Base-by-base conservation (phyloP, 92 coral and sea anemone genomes). In the Parazoanthus swiftii region DNA sequence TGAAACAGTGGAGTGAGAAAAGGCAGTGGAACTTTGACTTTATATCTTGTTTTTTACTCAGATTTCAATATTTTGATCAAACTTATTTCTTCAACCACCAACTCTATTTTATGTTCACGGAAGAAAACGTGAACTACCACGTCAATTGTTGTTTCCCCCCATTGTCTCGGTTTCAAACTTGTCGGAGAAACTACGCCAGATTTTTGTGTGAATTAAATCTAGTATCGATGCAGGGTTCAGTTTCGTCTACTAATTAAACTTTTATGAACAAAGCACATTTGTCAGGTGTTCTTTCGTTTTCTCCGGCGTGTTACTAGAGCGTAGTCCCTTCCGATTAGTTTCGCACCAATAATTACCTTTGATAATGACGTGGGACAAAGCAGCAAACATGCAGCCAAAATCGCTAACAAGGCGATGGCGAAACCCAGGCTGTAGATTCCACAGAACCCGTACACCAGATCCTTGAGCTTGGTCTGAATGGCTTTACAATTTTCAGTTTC, bases 391-490 rank as follows among this genome's bases (percentile, higher is more conserved):
- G 91, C 97, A 88, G 93, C 86, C 59, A 97, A 86, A 37, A 93
- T 90, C 16, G 97, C 99, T 63, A 95, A 81, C 76, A 95, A 85
- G 56, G 98, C 91, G 67, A 93, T 77, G 42, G 91, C 90, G 68
- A 95, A 76, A 16, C 98, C 94, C 8, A 94, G 94, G 35, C 93
- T 92, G 88, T 95, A 97, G 14, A 97, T 94, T n/a, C 99, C 99
- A 68, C 95, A 91, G 86, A 97, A 89, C 6, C 98, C 99, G 68
- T 95, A 97, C 81, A 94, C 98, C 88, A 97, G 90, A 79, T 95
- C 94, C 66, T 85, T 85, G 23, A 97, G 93, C 68, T 92, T 93
- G 82, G 74, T 86, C 89, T 94, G 96, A 65, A 97, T 92, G 23
- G 89, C 91, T 75, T 90, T 90, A 78, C 99, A 97, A 80, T 92